phyloP scores from a whole-genome alignment of 2,888 invertebrate species.

The Megastigmus dorsalis region DNA sequence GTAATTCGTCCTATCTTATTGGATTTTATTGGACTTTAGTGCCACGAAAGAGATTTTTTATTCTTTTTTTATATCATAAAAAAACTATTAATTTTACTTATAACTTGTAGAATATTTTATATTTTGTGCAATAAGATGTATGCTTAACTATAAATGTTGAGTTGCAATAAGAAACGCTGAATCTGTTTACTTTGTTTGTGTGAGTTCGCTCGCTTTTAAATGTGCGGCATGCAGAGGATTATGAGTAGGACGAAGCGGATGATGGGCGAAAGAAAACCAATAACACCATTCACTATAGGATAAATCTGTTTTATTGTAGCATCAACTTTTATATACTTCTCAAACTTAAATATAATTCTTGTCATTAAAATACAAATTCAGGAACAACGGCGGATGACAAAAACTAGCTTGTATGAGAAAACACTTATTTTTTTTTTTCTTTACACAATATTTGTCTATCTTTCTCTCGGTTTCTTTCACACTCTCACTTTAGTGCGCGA shows the following conservation, averaged over 20 bases:
- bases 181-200: no score
- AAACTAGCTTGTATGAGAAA: constrained; percentile 54
- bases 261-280: no score
- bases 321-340: constrained; percentile 56
- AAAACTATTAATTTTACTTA: background rate
- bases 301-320: constrained; percentile 55
- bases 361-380: constrained; percentile 56
- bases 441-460: constrained; percentile 34
- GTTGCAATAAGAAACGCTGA: no score
- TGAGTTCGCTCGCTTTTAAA: no score
- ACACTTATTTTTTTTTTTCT: constrained; percentile 19
- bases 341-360: constrained; percentile 55
- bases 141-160: no score
- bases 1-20: no score
- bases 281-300: no score
- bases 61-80: background rate
- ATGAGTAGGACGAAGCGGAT: no score
- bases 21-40: no score
- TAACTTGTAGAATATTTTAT: background rate
- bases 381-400: constrained; percentile 54
- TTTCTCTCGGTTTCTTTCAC: constrained; percentile 38
- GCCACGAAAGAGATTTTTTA: background rate
- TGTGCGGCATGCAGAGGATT: no score
- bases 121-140: no score
- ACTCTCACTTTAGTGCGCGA: constrained; percentile 20